Conservation (phyloP, 1,140 invertebrate species). For the Oryzaephilus surinamensis region DNA sequence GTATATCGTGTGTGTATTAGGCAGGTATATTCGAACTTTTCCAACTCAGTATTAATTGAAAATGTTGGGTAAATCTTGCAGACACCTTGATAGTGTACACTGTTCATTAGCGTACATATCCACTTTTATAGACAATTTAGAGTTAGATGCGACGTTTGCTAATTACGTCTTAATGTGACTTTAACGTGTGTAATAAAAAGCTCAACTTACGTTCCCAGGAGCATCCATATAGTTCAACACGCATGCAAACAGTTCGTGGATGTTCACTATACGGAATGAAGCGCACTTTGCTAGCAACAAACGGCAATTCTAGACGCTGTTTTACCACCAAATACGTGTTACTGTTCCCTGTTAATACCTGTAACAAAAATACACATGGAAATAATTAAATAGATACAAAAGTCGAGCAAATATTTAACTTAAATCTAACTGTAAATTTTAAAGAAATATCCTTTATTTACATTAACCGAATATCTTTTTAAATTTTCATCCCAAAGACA, state of each 20-base stretch:
- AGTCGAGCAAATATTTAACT: background rate
- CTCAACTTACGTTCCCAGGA: constrained; percentile 68
- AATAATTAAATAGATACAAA: too few species aligned
- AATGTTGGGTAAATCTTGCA: too few species aligned
- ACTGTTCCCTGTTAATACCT: constrained; percentile 77
- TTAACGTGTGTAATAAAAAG: constrained; percentile 10
- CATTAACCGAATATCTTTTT: too few species aligned
- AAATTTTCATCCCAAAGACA: too few species aligned
- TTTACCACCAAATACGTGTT: constrained; percentile 77
- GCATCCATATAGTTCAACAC: constrained; percentile 83
- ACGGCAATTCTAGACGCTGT: constrained; percentile 67
- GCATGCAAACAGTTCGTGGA: constrained; percentile 82
- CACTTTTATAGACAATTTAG: too few species aligned
- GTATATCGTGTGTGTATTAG: too few species aligned
- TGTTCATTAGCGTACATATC: constrained; percentile 8
- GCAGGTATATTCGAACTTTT: background rate
- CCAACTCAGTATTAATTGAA: background rate
- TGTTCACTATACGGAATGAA: constrained; percentile 83
- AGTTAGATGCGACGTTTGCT: constrained; percentile 4
- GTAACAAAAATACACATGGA: too few species aligned
- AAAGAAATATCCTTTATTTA: too few species aligned
- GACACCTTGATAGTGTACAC: too few species aligned
- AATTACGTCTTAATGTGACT: constrained; percentile 11
- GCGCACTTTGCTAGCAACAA: constrained; percentile 74
- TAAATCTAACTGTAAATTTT: too few species aligned